A percentile compares a stretch with the other conserved stretches of the same genome.
These are phyloP conservation scores for Fragum whitleyi DNA, from an alignment of 2,888 invertebrate species.

Conservation along the genomic window DNA sequence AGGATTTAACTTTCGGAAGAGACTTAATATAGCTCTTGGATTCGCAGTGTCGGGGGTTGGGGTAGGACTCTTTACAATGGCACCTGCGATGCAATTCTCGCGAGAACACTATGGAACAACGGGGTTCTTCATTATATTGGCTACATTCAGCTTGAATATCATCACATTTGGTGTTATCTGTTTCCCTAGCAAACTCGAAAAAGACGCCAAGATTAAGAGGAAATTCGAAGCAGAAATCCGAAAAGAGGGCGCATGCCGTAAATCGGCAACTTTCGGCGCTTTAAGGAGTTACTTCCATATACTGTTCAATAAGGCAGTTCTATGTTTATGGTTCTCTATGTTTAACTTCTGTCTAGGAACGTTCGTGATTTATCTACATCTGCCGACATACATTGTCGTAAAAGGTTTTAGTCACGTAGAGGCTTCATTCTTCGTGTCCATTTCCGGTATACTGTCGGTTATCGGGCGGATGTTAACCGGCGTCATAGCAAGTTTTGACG, in stretches of 20 bases:
- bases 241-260: not conserved
- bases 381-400: constrained; percentile 39
- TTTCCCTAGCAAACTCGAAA: constrained; percentile 53
- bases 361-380: constrained; percentile 43
- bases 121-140: constrained; percentile 56
- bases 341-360: constrained; percentile 48
- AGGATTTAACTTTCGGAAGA: constrained; percentile 51
- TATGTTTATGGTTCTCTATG: constrained; percentile 47
- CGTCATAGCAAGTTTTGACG: constrained; percentile 31
- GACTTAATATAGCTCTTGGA: constrained; percentile 50
- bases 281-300: constrained; percentile 31
- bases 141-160: constrained; percentile 42
- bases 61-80: constrained; percentile 44
- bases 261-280: not conserved
- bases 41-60: constrained; percentile 45
- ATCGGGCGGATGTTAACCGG: constrained; percentile 49
- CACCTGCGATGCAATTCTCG: constrained; percentile 47
- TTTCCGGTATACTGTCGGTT: constrained; percentile 39
- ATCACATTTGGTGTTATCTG: constrained; percentile 48
- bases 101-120: constrained; percentile 54
- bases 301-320: constrained; percentile 36
- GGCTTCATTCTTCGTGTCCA: constrained; percentile 49
- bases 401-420: constrained; percentile 43
- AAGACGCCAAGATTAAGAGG: constrained; percentile 30
- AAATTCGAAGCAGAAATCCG: constrained; percentile 16